Evolutionary conservation across 2,888 invertebrate species (phyloP).

Genomic region (Teinopalpus imperialis): DNA sequence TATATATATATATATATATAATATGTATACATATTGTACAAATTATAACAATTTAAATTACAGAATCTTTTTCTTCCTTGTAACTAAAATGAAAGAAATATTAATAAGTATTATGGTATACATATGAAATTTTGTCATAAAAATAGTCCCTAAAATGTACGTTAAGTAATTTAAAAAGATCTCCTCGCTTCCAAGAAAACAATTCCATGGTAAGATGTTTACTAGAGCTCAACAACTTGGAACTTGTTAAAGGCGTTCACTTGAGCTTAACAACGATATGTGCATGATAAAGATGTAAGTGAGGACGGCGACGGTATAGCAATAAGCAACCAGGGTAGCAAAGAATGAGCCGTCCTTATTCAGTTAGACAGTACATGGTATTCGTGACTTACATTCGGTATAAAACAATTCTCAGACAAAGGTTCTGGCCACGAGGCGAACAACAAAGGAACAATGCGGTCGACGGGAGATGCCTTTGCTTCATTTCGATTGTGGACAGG

Average conservation of each 20-base stretch:
- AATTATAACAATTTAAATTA: too few relatives aligned
- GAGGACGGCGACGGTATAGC: constrained; percentile 42
- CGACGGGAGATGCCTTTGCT: constrained; percentile 67
- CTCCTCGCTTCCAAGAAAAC: not conserved
- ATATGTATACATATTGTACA: too few relatives aligned
- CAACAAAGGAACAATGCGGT: constrained; percentile 75
- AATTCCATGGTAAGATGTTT: constrained; percentile 8
- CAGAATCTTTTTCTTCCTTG: too few relatives aligned
- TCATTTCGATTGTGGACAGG: constrained; percentile 72
- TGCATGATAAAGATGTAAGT: constrained; percentile 61
- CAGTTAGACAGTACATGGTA: constrained; percentile 72
- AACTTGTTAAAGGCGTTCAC: constrained; percentile 27
- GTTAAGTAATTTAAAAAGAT: too few relatives aligned
- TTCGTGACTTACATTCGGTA: constrained; percentile 81
- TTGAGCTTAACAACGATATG: constrained; percentile 31
- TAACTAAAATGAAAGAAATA: too few relatives aligned
- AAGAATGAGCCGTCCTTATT: constrained; percentile 61
- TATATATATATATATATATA: too few relatives aligned
- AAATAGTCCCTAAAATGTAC: too few relatives aligned
- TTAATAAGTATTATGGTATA: too few relatives aligned
- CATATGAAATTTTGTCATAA: too few relatives aligned
- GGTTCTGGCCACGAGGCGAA: constrained; percentile 70
- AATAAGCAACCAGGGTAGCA: constrained; percentile 49
- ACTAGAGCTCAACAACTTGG: constrained; percentile 7
- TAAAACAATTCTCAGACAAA: constrained; percentile 80